Percentiles rank a stretch among this genome's conserved stretches.
phyloP scores from a whole-genome alignment of 2,888 invertebrate genomes.

The Bombylius major region DNA sequence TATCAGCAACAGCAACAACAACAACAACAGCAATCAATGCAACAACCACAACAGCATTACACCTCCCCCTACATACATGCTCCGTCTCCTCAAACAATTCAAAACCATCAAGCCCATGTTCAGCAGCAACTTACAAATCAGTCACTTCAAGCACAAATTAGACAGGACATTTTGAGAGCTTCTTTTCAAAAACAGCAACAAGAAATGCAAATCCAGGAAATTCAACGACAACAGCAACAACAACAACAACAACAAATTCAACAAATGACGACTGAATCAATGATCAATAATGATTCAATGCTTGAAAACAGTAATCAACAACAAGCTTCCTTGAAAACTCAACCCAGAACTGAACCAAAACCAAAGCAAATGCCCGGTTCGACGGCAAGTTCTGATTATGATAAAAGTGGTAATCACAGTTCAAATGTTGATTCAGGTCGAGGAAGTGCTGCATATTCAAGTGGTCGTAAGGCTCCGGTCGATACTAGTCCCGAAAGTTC shows the following conservation, averaged over 20 bases:
- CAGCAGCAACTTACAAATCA: slow-evolving; percentile 8
- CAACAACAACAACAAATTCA: neutral
- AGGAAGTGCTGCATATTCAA: slow-evolving; percentile 69
- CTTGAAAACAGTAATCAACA: neutral
- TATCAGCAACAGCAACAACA: neutral
- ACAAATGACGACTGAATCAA: neutral
- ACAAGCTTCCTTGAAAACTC: slow-evolving; percentile 1
- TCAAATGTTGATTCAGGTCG: slow-evolving; percentile 68
- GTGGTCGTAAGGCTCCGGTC: slow-evolving; percentile 45
- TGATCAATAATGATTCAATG: neutral
- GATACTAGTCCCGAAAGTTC: slow-evolving; percentile 47
- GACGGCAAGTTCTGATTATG: slow-evolving; percentile 58
- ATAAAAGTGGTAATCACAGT: slow-evolving; percentile 60
- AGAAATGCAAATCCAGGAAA: slow-evolving; percentile 11
- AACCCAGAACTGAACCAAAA: slow-evolving; percentile 6
- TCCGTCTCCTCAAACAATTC: slow-evolving; percentile 8
- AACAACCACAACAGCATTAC: slow-evolving; percentile 7
- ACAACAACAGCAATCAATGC: neutral
- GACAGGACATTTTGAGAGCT: slow-evolving; percentile 16
- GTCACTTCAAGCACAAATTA: slow-evolving; percentile 24
- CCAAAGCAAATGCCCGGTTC: slow-evolving; percentile 40
- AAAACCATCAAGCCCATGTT: slow-evolving; percentile 7
- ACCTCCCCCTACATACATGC: slow-evolving; percentile 11
- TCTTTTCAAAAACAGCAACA: slow-evolving; percentile 14
- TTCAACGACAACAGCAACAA: slow-evolving; percentile 12